Evolutionary conservation across 2,888 invertebrate genomes (phyloP).

Genomic region (Torymus tubicola): DNA sequence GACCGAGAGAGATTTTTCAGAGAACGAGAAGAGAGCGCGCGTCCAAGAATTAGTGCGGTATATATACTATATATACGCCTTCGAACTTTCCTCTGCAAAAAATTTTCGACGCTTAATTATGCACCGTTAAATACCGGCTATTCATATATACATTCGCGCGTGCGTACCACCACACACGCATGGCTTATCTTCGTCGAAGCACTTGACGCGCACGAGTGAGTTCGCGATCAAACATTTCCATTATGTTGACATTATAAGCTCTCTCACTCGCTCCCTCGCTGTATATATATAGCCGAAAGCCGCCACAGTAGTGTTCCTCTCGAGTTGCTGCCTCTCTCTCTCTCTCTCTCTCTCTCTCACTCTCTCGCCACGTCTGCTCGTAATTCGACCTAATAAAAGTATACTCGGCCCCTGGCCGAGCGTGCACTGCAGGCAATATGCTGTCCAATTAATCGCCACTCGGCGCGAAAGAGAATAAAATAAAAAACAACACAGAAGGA

Average conservation of each 20-base stretch:
- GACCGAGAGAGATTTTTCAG: conserved; percentile 19
- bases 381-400: conserved; percentile 44
- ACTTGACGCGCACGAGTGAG: conserved; percentile 38
- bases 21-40: neutral
- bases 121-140: conserved; percentile 18
- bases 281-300: too few relatives aligned
- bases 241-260: conserved; percentile 52
- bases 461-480: neutral
- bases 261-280: neutral
- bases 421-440: neutral
- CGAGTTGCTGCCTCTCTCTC: neutral
- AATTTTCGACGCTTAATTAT: conserved; percentile 17
- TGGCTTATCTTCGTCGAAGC: conserved; percentile 29
- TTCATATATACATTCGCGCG: conserved; percentile 37
- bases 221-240: conserved; percentile 45
- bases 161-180: too few relatives aligned
- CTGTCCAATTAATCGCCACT: conserved; percentile 22
- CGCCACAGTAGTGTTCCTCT: too few relatives aligned
- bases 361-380: conserved; percentile 24
- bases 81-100: neutral
- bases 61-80: too few relatives aligned
- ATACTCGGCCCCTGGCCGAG: neutral
- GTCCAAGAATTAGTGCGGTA: neutral
- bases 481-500: neutral
- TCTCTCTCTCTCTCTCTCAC: neutral